Base-by-base conservation (phyloP, 2,888 invertebrate genomes). In the Ctena decussata region DNA sequence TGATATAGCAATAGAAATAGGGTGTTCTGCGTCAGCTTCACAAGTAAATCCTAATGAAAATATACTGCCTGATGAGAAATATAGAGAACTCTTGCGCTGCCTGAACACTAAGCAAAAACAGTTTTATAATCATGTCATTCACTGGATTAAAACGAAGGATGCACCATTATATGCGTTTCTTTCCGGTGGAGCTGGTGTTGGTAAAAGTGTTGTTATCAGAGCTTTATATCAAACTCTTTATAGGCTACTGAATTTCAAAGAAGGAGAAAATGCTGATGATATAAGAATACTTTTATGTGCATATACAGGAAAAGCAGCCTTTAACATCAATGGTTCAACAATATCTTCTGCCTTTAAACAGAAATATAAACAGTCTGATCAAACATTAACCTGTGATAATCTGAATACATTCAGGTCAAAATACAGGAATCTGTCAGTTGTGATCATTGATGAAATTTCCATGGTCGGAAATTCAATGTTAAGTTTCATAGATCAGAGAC, bases 391-490 rank as follows among this genome's bases (percentile, higher is more conserved):
- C 69, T 75, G 80, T 76, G 86, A 89, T 57, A 77, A 74, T 35
- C 78, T 86, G 5, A 89, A 86, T 73, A 71, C 80, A 15, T 84
- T 86, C 30, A 37, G 86, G 72, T 80, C 80, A 46, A 86, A 84
- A 39, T 89, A 84, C 65, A 74, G 79, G 77, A 85, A 84, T 71
- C 53, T 89, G 18, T 82, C 82, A 41, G 81, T 86, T 44, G 69
- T 86, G 1, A 84, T 86, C n/a, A 84, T 89, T 71, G 89, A 86
- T 80, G 85, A 86, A 78, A 80, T 88, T 41, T 88, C 88, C 74
- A 86, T 88, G 88, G 86, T 88, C 65, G 76, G 89, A 15, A 90
- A 88, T 70, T 77, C 78, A 15, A 76, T 85, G 75, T 35, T 89
- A 5, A 65, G 41, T 11, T 82, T 89, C 46, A 85, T 90, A 12